Evolutionary conservation across 2,113 vertebrate genomes (phyloP).

Genomic region (Gadus chalcogrammus): DNA sequence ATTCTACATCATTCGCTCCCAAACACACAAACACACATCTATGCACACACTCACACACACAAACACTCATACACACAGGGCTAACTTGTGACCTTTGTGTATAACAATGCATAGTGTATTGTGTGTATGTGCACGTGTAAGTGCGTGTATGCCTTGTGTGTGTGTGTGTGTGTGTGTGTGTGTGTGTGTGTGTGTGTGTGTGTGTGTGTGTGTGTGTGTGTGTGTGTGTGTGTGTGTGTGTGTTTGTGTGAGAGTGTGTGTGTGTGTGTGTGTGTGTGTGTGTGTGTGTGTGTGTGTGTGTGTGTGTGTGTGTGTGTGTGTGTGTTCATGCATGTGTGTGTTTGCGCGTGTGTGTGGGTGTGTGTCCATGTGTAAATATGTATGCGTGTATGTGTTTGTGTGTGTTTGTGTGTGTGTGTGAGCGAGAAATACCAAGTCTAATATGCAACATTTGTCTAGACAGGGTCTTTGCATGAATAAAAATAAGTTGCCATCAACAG

Average conservation of each 20-base stretch:
- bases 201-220: background rate
- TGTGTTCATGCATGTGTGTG: no score
- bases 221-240: slow-evolving; percentile 1
- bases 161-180: background rate
- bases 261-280: no score
- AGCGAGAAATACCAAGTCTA: background rate
- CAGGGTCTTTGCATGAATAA: slow-evolving; percentile 23
- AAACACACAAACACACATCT: background rate
- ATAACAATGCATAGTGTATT: slow-evolving; percentile 29
- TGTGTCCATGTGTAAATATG: slow-evolving; percentile 4
- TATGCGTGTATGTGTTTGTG: background rate
- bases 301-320: background rate
- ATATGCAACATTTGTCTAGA: slow-evolving; percentile 21
- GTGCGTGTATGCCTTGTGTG: slow-evolving; percentile 5
- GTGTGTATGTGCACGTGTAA: background rate
- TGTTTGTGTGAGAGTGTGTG: background rate
- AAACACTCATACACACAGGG: slow-evolving; percentile 1
- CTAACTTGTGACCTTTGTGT: slow-evolving; percentile 38
- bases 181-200: no score
- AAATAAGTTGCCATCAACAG: slow-evolving; percentile 3
- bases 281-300: slow-evolving; percentile 10
- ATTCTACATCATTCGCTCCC: background rate
- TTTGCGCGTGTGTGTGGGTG: background rate
- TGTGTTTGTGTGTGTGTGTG: background rate
- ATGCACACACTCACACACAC: background rate